Evolutionary conservation across 2,113 vertebrate genomes (phyloP).

Genomic region (Patagioenas fasciata): DNA sequence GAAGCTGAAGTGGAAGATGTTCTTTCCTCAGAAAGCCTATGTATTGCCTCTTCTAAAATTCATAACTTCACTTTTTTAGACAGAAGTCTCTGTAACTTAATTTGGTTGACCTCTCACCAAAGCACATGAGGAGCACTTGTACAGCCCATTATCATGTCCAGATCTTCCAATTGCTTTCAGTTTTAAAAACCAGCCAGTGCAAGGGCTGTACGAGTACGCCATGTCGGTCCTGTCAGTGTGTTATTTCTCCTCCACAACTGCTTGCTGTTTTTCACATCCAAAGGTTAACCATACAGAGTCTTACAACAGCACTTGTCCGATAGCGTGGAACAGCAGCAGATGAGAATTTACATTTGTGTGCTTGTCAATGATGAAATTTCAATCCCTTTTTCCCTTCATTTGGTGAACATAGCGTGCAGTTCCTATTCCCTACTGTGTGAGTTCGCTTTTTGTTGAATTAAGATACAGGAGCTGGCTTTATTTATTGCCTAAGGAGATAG

Average conservation of each 20-base stretch:
- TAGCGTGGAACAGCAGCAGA: neutral
- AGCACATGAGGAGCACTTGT: neutral
- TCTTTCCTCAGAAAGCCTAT: neutral
- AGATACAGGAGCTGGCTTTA: neutral
- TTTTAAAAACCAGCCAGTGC: neutral
- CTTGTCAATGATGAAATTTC: neutral
- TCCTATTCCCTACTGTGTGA: neutral
- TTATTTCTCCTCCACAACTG: neutral
- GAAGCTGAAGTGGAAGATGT: neutral
- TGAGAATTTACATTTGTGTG: neutral
- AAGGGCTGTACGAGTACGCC: neutral
- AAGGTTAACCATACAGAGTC: neutral
- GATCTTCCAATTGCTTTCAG: neutral
- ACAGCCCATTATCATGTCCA: neutral
- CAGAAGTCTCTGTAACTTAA: neutral
- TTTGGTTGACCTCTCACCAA: neutral
- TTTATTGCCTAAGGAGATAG: neutral
- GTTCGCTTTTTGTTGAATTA: neutral
- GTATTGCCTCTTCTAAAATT: neutral
- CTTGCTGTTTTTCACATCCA: neutral
- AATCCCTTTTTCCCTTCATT: neutral
- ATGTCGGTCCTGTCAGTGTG: fast-evolving
- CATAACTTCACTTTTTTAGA: neutral
- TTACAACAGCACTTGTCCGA: neutral
- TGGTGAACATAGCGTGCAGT: neutral